These are phyloP conservation scores for Eufriesea mexicana DNA, from an alignment of 1,140 invertebrate species.

Conservation along the genomic window DNA sequence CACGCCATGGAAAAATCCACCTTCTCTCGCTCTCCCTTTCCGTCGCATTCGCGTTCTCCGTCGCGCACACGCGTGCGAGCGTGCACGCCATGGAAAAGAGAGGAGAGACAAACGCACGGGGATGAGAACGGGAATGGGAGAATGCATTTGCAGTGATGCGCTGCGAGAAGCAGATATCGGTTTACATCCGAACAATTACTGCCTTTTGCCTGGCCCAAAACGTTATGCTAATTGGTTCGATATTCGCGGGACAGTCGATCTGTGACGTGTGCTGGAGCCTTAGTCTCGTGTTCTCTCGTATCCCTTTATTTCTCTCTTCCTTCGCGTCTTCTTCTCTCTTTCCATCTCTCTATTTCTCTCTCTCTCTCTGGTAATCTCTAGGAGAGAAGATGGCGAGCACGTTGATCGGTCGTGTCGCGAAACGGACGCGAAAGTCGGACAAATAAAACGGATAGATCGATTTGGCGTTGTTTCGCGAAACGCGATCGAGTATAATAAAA, in stretches of 20 bases:
- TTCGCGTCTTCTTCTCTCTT: background rate
- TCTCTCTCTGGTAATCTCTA: background rate
- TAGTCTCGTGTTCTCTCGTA: background rate
- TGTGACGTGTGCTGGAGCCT: background rate
- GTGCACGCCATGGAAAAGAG: background rate
- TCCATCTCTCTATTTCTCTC: constrained; percentile 1
- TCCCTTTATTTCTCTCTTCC: background rate
- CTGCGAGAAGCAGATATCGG: constrained; percentile 77
- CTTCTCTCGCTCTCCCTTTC: background rate
- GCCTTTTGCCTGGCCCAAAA: constrained; percentile 68
- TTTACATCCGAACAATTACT: constrained; percentile 77
- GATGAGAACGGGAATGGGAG: constrained; percentile 35
- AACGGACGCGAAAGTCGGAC: background rate
- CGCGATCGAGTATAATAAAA: background rate
- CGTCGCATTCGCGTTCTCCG: background rate
- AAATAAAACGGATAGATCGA: no score
- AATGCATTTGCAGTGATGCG: constrained; percentile 45
- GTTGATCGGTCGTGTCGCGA: background rate
- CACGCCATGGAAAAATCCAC: background rate
- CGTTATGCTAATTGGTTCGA: constrained; percentile 72
- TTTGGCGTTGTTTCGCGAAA: background rate
- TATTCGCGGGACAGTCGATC: constrained; percentile 24
- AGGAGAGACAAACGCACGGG: background rate
- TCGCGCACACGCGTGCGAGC: background rate
- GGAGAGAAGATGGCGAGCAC: background rate